Base-by-base conservation (phyloP, 2,888 invertebrate species). In the Ophioninae sp. region DNA sequence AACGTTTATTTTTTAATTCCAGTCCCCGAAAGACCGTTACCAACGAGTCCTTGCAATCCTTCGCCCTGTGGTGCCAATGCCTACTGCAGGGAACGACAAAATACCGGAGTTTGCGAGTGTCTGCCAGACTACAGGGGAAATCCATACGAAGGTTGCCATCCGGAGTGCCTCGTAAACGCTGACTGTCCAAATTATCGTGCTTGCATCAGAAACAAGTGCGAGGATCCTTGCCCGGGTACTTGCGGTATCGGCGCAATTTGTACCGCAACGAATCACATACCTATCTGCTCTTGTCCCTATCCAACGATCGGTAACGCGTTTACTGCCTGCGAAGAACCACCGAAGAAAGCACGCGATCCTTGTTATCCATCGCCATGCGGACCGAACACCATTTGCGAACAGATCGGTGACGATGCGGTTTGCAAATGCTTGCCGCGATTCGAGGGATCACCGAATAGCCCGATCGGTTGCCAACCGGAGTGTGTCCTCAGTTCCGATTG, bases 291-390 rank as follows among this genome's bases (percentile, higher is more conserved):
- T 75, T 97, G 97, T 88, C 93, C 94, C 10, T 89, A 93, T 68
- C 95, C 95, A 86, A 95, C 95, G 89, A 93, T 95, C n/a, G 97
- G 97, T 41, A 96, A 97, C 93, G 97, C 98, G 13, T 97, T 97
- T 92, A 94, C 94, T 73, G 94, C 94, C 81, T 96, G 96, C 89
- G 93, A 92, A 76, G 89, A 87, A 65, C 90, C 91, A 57, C 87
- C 84, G 6, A 79, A 39, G 41, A 75, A 50, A n/a, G 86, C 88
- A 41, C 83, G 85, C 7, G 91, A 93, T 86, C 94, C 94, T 0
- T 94, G 94, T 86, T 82, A 89, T 65, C 93, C 94, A 39, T 93
- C 93, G 21, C 94, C 94, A 8, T 94, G 94, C 85, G 94, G 94
- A 41, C 93, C 93, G 0, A 94, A 94, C 84, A 93, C 94, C 0